These are phyloP conservation scores for Hemichromis elongatus DNA, from an alignment of 2,113 vertebrate species.

Conservation along the genomic window DNA sequence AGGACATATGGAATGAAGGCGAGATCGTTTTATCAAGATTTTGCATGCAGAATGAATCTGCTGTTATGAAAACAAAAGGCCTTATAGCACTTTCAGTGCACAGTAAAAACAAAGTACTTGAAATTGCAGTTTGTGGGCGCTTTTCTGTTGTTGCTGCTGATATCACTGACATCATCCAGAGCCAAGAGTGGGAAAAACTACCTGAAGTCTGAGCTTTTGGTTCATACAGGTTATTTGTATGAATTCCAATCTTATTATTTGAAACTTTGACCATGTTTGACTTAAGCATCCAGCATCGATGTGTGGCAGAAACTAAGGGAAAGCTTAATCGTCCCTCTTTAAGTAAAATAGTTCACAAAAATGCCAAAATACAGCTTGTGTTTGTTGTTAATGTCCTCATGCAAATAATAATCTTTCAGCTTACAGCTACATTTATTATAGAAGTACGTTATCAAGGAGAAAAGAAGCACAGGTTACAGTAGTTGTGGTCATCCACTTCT, in stretches of 20 bases:
- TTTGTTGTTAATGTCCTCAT: background rate
- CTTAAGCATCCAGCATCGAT: background rate
- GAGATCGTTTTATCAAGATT: background rate
- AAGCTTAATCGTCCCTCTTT: background rate
- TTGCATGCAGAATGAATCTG: background rate
- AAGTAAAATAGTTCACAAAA: background rate
- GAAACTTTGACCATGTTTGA: background rate
- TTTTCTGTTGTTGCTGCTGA: background rate
- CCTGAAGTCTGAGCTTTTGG: background rate
- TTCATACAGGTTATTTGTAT: background rate
- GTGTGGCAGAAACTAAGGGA: rapidly evolving
- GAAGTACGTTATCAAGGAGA: background rate
- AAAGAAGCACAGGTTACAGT: background rate
- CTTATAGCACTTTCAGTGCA: rapidly evolving
- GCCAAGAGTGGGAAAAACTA: rapidly evolving
- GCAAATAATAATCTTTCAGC: background rate
- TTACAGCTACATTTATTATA: background rate
- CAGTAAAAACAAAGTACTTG: background rate
- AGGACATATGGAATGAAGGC: background rate
- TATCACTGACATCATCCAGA: background rate
- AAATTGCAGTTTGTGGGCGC: background rate
- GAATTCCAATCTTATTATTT: background rate
- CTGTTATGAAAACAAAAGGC: background rate
- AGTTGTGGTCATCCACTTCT: background rate
- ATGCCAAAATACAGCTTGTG: background rate